phyloP scores from a whole-genome alignment of 2,797 vertebrate genomes.

The Perodicticus potto region DNA sequence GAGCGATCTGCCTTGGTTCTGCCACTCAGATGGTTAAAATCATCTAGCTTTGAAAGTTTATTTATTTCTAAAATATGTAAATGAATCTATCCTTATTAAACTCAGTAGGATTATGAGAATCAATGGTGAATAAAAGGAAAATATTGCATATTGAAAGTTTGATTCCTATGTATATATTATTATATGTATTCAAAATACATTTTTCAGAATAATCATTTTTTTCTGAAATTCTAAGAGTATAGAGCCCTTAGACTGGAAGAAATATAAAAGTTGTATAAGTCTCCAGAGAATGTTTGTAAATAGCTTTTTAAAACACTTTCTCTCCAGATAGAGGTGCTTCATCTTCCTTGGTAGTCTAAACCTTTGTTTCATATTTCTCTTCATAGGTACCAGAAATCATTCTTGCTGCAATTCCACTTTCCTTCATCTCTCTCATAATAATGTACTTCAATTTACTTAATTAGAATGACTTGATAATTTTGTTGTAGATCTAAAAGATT shows the following conservation, averaged over 20 bases:
- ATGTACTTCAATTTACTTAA: background rate
- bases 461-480: background rate
- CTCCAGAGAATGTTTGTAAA: background rate
- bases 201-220: background rate
- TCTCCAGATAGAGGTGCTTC: background rate
- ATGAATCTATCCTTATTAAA: background rate
- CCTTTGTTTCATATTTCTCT: conserved; percentile 5
- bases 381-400: background rate
- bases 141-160: background rate
- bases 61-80: conserved; percentile 1
- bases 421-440: background rate
- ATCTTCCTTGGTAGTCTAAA: background rate
- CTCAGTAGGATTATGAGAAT: background rate
- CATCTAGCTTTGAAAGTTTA: background rate
- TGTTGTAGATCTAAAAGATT: background rate
- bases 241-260: background rate
- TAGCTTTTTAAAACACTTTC: background rate
- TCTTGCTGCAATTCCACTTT: background rate
- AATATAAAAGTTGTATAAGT: background rate
- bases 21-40: background rate
- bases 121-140: background rate
- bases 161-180: background rate
- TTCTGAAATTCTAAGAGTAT: background rate
- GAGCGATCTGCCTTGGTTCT: background rate
- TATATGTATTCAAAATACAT: background rate